Evolutionary conservation across 2,888 invertebrate genomes (phyloP).

Genomic region (Melinaea menophilus): DNA sequence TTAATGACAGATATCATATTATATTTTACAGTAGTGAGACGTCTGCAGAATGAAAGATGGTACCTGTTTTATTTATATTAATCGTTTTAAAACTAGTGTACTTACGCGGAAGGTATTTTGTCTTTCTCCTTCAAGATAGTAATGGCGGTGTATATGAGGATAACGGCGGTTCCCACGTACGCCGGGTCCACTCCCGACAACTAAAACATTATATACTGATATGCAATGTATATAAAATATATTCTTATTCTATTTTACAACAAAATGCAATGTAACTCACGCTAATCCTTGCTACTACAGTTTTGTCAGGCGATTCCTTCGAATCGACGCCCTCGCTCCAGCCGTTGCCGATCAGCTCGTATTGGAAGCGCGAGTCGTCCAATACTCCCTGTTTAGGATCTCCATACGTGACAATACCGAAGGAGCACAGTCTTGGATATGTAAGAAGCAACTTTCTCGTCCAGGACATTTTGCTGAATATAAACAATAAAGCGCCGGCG

Average conservation of each 20-base stretch:
- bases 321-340: slow-evolving; percentile 80
- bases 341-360: slow-evolving; percentile 87
- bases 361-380: slow-evolving; percentile 79
- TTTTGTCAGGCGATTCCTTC: slow-evolving; percentile 79
- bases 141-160: slow-evolving; percentile 84
- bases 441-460: slow-evolving; percentile 46
- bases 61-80: not conserved
- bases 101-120: slow-evolving; percentile 81
- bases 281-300: slow-evolving; percentile 68
- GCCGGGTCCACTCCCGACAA: slow-evolving; percentile 83
- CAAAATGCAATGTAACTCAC: slow-evolving; percentile 14
- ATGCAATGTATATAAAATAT: not conserved
- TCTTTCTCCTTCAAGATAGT: slow-evolving; percentile 85
- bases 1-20: not conserved
- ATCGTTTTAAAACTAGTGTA: not conserved
- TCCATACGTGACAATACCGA: slow-evolving; percentile 82
- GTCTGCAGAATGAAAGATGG: no score
- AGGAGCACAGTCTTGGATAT: slow-evolving; percentile 79
- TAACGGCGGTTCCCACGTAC: slow-evolving; percentile 89
- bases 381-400: slow-evolving; percentile 81
- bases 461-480: slow-evolving; percentile 41
- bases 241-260: slow-evolving; percentile 7
- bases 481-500: slow-evolving; percentile 69
- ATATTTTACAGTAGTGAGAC: no score
- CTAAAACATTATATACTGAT: slow-evolving; percentile 40